These are phyloP conservation scores for Dioctria rufipes DNA, from an alignment of 2,888 invertebrate genomes.

Conservation along the genomic window DNA sequence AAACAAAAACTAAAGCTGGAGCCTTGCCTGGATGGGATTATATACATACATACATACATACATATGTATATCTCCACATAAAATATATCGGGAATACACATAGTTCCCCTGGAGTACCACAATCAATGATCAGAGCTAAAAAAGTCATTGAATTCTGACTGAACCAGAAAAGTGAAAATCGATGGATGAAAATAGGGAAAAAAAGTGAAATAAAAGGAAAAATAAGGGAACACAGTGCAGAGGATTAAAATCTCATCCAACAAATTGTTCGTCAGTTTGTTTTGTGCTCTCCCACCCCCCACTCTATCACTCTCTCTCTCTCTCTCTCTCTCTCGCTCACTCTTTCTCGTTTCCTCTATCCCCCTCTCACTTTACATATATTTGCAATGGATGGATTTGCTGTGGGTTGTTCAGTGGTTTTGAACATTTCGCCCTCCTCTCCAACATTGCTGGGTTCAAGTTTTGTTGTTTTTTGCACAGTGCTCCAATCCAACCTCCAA, in stretches of 20 bases:
- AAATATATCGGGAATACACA: too few relatives aligned
- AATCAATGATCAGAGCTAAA: slow-evolving; percentile 40
- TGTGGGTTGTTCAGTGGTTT: slow-evolving; percentile 29
- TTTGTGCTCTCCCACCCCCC: slow-evolving; percentile 20
- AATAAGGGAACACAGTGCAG: not conserved
- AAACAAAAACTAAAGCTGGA: too few relatives aligned
- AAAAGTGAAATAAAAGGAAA: slow-evolving; percentile 19
- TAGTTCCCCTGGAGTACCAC: not conserved
- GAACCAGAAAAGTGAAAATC: slow-evolving; percentile 42
- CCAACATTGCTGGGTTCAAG: not conserved
- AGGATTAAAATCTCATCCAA: slow-evolving; percentile 48
- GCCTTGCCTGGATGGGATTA: too few relatives aligned
- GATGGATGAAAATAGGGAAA: slow-evolving; percentile 41
- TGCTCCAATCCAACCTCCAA: slow-evolving; percentile 6
- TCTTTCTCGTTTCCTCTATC: too few relatives aligned
- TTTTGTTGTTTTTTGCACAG: not conserved
- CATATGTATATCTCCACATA: too few relatives aligned
- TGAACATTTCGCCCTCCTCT: not conserved
- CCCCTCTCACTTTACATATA: too few relatives aligned
- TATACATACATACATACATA: too few relatives aligned
- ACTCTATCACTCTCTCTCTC: too few relatives aligned
- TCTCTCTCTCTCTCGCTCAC: too few relatives aligned
- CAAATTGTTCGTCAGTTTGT: slow-evolving; percentile 48
- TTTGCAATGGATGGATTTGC: not conserved
- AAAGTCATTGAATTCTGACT: slow-evolving; percentile 34